Conservation (phyloP, 2,888 invertebrate genomes). For the Drosophila nr. medialis region DNA sequence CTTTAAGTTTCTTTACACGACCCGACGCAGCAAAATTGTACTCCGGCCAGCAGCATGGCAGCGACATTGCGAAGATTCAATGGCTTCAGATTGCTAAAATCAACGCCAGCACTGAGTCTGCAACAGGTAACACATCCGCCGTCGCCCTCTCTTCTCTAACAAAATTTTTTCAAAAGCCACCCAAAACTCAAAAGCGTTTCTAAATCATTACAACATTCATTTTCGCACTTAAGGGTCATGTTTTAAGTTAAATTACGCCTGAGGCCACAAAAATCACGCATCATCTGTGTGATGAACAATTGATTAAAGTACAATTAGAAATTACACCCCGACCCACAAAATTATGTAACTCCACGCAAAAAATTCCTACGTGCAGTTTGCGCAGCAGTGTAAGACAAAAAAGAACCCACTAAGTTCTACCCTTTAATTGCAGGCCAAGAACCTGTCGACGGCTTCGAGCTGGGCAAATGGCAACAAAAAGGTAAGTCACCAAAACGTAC, state of each 20-base stretch:
- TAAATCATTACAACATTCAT: slow-evolving; percentile 27
- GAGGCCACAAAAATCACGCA: slow-evolving; percentile 28
- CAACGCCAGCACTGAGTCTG: slow-evolving; percentile 88
- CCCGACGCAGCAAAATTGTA: slow-evolving; percentile 80
- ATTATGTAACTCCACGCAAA: slow-evolving; percentile 81
- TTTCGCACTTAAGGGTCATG: slow-evolving; percentile 13
- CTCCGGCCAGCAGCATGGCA: slow-evolving; percentile 92
- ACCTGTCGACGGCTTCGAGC: slow-evolving; percentile 91
- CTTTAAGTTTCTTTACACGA: slow-evolving; percentile 73
- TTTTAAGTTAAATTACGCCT: slow-evolving; percentile 11
- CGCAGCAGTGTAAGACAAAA: not conserved
- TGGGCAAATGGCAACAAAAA: slow-evolving; percentile 92
- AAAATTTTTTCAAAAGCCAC: slow-evolving; percentile 41
- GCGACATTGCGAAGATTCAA: slow-evolving; percentile 94
- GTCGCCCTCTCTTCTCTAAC: slow-evolving; percentile 1
- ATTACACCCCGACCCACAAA: slow-evolving; percentile 49
- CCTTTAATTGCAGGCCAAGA: slow-evolving; percentile 87
- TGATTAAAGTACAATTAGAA: slow-evolving; percentile 25
- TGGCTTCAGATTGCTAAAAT: slow-evolving; percentile 93
- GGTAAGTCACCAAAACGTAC: slow-evolving; percentile 85
- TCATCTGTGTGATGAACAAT: slow-evolving; percentile 33
- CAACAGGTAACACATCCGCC: slow-evolving; percentile 87
- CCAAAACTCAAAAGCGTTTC: slow-evolving; percentile 6
- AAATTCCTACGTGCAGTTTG: slow-evolving; percentile 50
- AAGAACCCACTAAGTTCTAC: slow-evolving; percentile 24